phyloP scores from a whole-genome alignment of 2,113 vertebrate species.

The Syngnathus typhle region DNA sequence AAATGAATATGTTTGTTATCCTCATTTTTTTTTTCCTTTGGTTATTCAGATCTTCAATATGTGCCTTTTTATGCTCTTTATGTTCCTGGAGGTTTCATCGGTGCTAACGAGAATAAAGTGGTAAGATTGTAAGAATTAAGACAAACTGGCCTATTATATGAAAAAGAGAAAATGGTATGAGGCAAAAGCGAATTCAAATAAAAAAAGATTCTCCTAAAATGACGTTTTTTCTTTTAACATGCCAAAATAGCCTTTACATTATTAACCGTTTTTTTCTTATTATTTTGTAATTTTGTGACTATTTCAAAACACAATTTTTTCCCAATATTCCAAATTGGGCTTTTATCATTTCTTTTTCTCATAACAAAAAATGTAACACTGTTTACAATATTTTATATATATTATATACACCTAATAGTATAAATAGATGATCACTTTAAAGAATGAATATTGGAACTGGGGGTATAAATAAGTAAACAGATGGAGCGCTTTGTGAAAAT shows the following conservation, averaged over 20 bases:
- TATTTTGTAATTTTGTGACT: no score
- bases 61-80: neutral
- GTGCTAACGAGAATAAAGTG: neutral
- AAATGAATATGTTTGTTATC: conserved; percentile 5
- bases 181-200: neutral
- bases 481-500: conserved; percentile 6
- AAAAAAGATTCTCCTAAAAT: neutral
- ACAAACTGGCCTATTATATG: neutral
- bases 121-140: neutral
- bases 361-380: no score
- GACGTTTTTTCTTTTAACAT: neutral
- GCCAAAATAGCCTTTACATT: no score
- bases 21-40: neutral
- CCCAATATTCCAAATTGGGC: no score
- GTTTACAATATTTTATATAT: no score
- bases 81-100: neutral
- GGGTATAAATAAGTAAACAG: neutral
- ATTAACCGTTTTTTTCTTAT: no score
- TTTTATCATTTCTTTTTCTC: no score
- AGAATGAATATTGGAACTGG: neutral
- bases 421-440: conserved; percentile 5
- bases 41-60: neutral
- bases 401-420: neutral
- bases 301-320: no score
- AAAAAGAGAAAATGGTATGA: no score